phyloP scores from a whole-genome alignment of 2,888 invertebrate genomes.

The Ethmia dodecea region DNA sequence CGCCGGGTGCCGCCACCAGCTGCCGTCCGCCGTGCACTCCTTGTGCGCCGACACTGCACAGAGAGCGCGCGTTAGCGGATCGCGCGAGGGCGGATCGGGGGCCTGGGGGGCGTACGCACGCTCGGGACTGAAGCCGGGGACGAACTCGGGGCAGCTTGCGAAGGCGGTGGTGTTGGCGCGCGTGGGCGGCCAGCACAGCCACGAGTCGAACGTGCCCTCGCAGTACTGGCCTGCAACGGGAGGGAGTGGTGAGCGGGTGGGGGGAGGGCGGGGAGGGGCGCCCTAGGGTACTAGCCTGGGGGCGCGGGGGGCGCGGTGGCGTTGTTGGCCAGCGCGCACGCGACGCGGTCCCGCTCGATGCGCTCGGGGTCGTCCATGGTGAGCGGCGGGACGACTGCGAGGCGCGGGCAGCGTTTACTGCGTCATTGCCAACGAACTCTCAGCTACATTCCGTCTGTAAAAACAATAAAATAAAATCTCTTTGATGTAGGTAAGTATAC shows the following conservation, averaged over 20 bases:
- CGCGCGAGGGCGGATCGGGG: neutral
- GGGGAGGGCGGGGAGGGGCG: conserved; percentile 29
- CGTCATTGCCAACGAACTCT: neutral
- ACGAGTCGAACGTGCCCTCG: conserved; percentile 87
- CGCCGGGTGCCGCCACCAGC: conserved; percentile 89
- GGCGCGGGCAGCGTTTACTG: too few species aligned
- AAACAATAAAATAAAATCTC: too few species aligned
- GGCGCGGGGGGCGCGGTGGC: conserved; percentile 30
- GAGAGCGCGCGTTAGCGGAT: neutral
- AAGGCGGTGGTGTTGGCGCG: conserved; percentile 80
- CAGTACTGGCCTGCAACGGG: conserved; percentile 77
- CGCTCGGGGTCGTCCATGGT: conserved; percentile 55
- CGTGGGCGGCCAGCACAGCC: conserved; percentile 89
- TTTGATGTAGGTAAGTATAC: too few species aligned
- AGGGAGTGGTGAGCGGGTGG: conserved; percentile 22
- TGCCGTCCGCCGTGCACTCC: conserved; percentile 86
- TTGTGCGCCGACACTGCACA: conserved; percentile 87
- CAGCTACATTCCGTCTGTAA: neutral
- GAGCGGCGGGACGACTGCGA: neutral
- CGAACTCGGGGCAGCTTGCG: conserved; percentile 84
- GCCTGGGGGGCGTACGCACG: conserved; percentile 69
- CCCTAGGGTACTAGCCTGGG: conserved; percentile 34
- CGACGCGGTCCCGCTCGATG: conserved; percentile 42
- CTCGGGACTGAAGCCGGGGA: conserved; percentile 84
- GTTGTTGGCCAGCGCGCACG: conserved; percentile 43